Conservation (phyloP, 2,113 vertebrate species). For the Scophthalmus maximus region DNA sequence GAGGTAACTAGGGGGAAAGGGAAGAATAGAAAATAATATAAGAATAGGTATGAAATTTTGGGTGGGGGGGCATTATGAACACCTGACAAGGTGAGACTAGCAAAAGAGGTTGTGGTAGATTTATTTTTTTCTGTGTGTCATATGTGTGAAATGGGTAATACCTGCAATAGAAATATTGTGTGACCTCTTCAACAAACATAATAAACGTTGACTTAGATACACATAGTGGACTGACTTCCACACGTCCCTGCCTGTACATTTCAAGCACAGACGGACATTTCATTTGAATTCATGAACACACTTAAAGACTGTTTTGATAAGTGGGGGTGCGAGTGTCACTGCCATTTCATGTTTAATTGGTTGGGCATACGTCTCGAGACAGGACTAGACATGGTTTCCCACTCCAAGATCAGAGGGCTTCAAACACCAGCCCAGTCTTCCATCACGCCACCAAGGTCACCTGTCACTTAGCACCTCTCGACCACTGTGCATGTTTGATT, state of each 20-base stretch:
- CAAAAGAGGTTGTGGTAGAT: neutral
- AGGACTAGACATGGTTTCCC: conserved; percentile 75
- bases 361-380: conserved; percentile 66
- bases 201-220: conserved; percentile 44
- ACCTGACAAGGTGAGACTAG: conserved; percentile 33
- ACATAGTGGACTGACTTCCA: conserved; percentile 37
- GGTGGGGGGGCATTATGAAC: conserved; percentile 47
- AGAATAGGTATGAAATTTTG: conserved; percentile 15
- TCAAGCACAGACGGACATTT: conserved; percentile 53
- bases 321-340: conserved; percentile 71
- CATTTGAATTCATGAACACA: conserved; percentile 78
- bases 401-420: conserved; percentile 73
- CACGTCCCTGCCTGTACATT: conserved; percentile 41
- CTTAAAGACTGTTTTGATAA: conserved; percentile 76
- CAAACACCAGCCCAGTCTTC: conserved; percentile 75
- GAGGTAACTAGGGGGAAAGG: conserved; percentile 42
- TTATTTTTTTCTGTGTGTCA: conserved; percentile 16
- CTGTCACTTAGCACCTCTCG: conserved; percentile 78
- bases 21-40: conserved; percentile 49
- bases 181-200: conserved; percentile 58
- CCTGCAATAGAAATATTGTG: conserved; percentile 20
- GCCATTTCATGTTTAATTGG: conserved; percentile 79
- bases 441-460: conserved; percentile 81
- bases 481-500: conserved; percentile 81
- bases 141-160: conserved; percentile 29